Base-by-base conservation (phyloP, 53 echinoderm and acorn worm genomes). In the Patiria pectinifera region DNA sequence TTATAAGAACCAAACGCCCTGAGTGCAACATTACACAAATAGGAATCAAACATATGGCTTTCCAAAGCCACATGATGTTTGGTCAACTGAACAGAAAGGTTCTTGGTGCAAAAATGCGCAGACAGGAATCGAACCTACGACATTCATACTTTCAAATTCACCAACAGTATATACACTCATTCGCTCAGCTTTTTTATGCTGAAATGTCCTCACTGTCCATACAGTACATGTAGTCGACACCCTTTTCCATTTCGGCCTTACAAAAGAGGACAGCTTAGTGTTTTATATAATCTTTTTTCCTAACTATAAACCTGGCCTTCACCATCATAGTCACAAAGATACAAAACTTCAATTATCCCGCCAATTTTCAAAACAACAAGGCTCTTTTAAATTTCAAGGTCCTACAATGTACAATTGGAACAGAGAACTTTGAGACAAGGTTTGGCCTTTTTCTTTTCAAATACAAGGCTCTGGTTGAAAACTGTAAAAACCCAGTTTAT, bases 11-110 rank as follows among this genome's bases (percentile, higher is more conserved):
- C 13, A 10, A 43, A 44, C 62, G 23, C 84, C 84, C 84, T 84
- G 84, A 84, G 84, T 58, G 48, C 62, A 62, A 82, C 62, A 12
- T 3, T 84, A 44, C 83, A 62, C 84, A 84, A 84, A 60, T 66
- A 22, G 84, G 84, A 62, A 84, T 84, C 62, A 43, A 76, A 6
- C 26, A n/a, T 24, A 43, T 11, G 25, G 2, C 76, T 2, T 76
- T 76, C 11, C 5, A 53, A 53, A 8, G 53, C 53, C 53, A 8
- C 5, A 5, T 6, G 8, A 53, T 43, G 11, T 76, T 76, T 35
- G 26, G 76, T 76, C 11, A 76, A 25, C 11, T 11, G 53, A 6
- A 5, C 53, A 53, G 53, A 53, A 53, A 53, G 53, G 53, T 2
- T 76, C 76, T 76, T 25, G 19, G 53, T 6, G 53, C 53, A 14